Evolutionary conservation across 1,140 invertebrate genomes (phyloP), one percentile per base, ranked within the genome.

Genomic region (Drosophila virilis): DNA sequence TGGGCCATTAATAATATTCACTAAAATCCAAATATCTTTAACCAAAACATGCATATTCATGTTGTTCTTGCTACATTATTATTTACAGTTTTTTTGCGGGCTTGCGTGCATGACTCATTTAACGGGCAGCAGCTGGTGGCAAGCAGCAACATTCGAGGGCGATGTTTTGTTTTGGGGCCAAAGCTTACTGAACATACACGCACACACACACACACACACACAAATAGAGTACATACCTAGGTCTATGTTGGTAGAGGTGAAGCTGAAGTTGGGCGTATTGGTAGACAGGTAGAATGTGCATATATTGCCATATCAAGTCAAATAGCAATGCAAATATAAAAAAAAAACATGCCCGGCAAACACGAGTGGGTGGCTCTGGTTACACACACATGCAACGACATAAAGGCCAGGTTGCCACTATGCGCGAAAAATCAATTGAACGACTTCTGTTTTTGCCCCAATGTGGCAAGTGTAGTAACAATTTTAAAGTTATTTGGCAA

Each of bases 31-130:
- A 68, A 74, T 74, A 60, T 55, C 57, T 7, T 32, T 59, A 59
- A 10, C 17, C 22, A 66, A 45, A 50, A 51, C 54, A 61, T 45
- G 37, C 48, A 64, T 45, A 45, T 54, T 37, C n/a, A 43, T 78
- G 62, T 73, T 71, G 17, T 43, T 76, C 38, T 55, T 52, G 28
- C 8, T 48, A 38, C 22, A 13, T 32, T 38, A 50, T 57, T 73
- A 57, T 72, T 75, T 62, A 65, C 60, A 70, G 71, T 74, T 55
- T 74, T 75, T 77, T 82, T 70, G 77, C 58, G 74, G 69, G 68
- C 57, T 88, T 73, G 82, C 84, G 68, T 83, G 83, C 69, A 88
- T 86, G 84, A 86, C 79, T 86, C 82, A 85, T 61, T 82, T 40
- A 67, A 64, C 52, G 54, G 62, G 57, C 51, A 78, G 73, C 72